Percentiles rank a stretch among this genome's conserved stretches.
Conservation (phyloP, 92 coral and sea anemone species). For the Epizoanthus ramosus region DNA sequence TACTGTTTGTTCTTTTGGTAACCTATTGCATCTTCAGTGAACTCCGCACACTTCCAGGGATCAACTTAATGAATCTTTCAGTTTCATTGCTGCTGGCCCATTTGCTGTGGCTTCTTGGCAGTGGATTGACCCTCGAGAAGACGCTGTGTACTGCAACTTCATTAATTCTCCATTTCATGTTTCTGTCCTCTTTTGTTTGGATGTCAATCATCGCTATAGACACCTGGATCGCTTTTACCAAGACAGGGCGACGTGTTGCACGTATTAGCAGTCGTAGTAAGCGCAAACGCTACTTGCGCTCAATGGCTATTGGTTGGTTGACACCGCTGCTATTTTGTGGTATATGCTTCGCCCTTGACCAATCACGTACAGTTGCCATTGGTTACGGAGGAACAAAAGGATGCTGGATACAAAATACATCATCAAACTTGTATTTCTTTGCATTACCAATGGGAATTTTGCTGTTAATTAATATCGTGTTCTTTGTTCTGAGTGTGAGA, state of each 20-base stretch:
- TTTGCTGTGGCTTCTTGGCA: slow-evolving; percentile 58
- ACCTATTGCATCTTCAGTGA: slow-evolving; percentile 62
- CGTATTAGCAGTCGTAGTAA: slow-evolving; percentile 33
- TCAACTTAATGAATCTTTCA: slow-evolving; percentile 56
- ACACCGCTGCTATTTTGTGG: slow-evolving; percentile 56
- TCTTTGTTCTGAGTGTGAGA: slow-evolving; percentile 61
- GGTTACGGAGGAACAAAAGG: slow-evolving; percentile 58
- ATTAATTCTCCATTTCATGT: slow-evolving; percentile 49
- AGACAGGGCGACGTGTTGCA: slow-evolving; percentile 37
- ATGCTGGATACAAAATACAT: slow-evolving; percentile 66
- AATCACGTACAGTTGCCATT: slow-evolving; percentile 52
- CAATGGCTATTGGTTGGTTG: slow-evolving; percentile 65
- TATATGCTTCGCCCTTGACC: slow-evolving; percentile 61
- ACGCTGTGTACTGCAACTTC: slow-evolving; percentile 45
- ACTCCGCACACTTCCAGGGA: slow-evolving; percentile 69
- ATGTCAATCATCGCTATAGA: slow-evolving; percentile 67
- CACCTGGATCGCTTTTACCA: slow-evolving; percentile 64
- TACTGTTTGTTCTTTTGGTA: slow-evolving; percentile 38
- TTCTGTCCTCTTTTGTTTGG: slow-evolving; percentile 66
- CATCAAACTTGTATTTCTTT: slow-evolving; percentile 50
- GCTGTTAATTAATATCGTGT: slow-evolving; percentile 42
- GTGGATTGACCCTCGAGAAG: slow-evolving; percentile 38
- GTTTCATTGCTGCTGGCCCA: slow-evolving; percentile 40
- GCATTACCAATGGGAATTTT: slow-evolving; percentile 53
- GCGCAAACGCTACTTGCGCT: slow-evolving; percentile 53